A percentile compares a stretch with the other conserved stretches of the same genome.
Evolutionary conservation across 2,797 vertebrate species (phyloP).

Genomic region (Ibycter americanus): DNA sequence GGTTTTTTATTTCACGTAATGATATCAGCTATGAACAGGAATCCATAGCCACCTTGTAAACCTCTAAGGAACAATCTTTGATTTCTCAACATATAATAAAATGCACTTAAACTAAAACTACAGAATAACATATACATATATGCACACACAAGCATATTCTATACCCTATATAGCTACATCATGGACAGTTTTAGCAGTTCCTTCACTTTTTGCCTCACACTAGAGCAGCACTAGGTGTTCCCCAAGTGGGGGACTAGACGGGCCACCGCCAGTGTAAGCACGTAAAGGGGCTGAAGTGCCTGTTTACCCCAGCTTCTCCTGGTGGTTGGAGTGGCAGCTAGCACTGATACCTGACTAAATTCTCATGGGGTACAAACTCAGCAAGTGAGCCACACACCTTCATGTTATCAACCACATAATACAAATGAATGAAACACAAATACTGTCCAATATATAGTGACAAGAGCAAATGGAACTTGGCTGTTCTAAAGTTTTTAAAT

Average conservation of each 20-base stretch:
- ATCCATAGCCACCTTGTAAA: neutral
- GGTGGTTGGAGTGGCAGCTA: neutral
- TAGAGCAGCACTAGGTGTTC: neutral
- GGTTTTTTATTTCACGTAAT: neutral
- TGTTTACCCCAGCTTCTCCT: neutral
- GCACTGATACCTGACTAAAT: neutral
- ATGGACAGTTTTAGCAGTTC: neutral
- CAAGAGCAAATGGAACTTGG: neutral
- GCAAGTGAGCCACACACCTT: neutral
- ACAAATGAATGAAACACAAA: neutral
- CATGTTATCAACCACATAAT: neutral
- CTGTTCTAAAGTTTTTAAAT: neutral
- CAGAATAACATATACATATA: neutral
- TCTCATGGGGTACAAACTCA: neutral
- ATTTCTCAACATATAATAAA: neutral
- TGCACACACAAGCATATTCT: neutral
- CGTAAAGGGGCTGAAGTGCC: fast-evolving
- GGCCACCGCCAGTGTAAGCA: fast-evolving
- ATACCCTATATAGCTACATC: neutral
- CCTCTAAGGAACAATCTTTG: neutral
- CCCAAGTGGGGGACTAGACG: no score
- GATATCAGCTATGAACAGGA: neutral
- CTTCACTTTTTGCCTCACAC: neutral
- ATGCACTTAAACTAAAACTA: neutral
- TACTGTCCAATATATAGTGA: neutral